Percentiles rank a stretch among this genome's conserved stretches.
phyloP scores from a whole-genome alignment of 2,888 invertebrate genomes.

The Brachypterus glaber region DNA sequence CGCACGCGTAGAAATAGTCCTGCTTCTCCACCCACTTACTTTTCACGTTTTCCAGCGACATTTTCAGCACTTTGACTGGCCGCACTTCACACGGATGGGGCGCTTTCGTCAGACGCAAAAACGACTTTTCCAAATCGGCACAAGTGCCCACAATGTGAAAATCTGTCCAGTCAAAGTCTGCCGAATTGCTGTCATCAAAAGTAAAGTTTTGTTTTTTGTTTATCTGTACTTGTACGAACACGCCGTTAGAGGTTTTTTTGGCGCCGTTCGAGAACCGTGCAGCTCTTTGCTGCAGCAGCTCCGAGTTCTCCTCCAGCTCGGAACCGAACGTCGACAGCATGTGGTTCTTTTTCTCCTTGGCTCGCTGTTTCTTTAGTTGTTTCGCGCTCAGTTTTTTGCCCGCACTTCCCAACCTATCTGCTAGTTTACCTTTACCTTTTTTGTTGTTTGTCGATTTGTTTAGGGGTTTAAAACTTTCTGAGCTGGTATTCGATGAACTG shows the following conservation, averaged over 20 bases:
- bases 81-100: constrained; percentile 87
- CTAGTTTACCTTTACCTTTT: constrained; percentile 44
- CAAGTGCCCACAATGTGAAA: constrained; percentile 92
- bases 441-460: constrained; percentile 21
- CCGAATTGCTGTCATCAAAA: constrained; percentile 25
- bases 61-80: constrained; percentile 75
- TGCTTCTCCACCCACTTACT: constrained; percentile 79
- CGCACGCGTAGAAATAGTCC: constrained; percentile 95
- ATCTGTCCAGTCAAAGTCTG: constrained; percentile 73
- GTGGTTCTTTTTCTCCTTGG: constrained; percentile 46
- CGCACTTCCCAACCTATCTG: constrained; percentile 49
- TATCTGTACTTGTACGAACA: too few relatives aligned
- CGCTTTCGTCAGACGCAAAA: constrained; percentile 91
- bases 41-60: constrained; percentile 84
- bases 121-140: constrained; percentile 89
- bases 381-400: constrained; percentile 35
- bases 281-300: constrained; percentile 77
- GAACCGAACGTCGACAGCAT: constrained; percentile 55
- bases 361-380: constrained; percentile 43
- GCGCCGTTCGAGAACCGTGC: constrained; percentile 64
- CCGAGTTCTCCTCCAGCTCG: constrained; percentile 61
- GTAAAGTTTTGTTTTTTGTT: constrained; percentile 14
- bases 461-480: constrained; percentile 40
- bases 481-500: constrained; percentile 47
- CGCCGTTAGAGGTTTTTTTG: constrained; percentile 10